A percentile compares a stretch with the other conserved stretches of the same genome.
These are phyloP conservation scores for Lepus oiostolus DNA, from an alignment of 2,797 vertebrate species.

Conservation along the genomic window DNA sequence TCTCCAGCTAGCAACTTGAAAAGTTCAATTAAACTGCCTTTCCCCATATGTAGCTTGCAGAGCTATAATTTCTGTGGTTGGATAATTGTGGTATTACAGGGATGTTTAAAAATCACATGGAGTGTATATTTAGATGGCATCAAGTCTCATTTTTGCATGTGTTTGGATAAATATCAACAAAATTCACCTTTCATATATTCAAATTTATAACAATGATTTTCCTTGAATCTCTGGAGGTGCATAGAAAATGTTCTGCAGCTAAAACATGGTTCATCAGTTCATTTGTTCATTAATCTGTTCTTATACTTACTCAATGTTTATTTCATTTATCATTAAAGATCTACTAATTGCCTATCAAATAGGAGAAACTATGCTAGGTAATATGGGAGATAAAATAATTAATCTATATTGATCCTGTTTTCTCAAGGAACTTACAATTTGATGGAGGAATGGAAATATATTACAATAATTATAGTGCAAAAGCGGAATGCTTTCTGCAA, in stretches of 20 bases:
- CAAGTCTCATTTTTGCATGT: neutral
- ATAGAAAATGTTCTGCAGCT: neutral
- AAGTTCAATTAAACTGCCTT: neutral
- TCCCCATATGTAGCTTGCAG: neutral
- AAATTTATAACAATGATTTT: neutral
- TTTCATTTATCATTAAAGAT: slow-evolving; percentile 30
- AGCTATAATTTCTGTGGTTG: neutral
- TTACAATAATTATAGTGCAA: neutral
- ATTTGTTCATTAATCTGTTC: neutral
- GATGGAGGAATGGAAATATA: neutral
- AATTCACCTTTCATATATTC: slow-evolving; percentile 11
- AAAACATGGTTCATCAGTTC: neutral
- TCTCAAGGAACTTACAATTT: slow-evolving; percentile 12
- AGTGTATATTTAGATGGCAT: neutral
- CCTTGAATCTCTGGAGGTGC: neutral
- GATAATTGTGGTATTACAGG: neutral
- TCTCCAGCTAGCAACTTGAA: neutral
- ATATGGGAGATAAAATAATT: slow-evolving; percentile 13
- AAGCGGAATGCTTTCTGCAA: slow-evolving; percentile 9
- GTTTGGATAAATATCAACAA: neutral
- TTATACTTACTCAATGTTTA: neutral
- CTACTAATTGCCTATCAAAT: slow-evolving; percentile 21
- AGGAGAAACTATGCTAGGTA: neutral
- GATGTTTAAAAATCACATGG: neutral
- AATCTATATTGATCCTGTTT: neutral